A percentile compares a stretch with the other conserved stretches of the same genome.
phyloP scores from a whole-genome alignment of 2,797 vertebrate species.

The Enteromius afrohamiltoni region DNA sequence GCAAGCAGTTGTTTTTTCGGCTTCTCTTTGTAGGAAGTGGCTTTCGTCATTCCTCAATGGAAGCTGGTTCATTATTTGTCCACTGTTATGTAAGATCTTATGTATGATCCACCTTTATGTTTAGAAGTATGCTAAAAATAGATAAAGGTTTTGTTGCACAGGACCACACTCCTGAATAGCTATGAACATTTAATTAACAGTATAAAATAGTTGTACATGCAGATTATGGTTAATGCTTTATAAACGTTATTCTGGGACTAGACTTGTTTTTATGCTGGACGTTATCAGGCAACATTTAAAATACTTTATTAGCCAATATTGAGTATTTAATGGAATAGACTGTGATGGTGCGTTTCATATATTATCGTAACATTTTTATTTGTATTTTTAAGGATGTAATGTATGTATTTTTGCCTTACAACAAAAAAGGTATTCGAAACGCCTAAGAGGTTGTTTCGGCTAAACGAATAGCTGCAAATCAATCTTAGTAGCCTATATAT shows the following conservation, averaged over 20 bases:
- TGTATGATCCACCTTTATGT: constrained; percentile 1
- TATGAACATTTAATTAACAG: neutral
- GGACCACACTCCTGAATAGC: neutral
- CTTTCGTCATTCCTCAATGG: constrained; percentile 18
- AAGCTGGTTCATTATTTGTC: constrained; percentile 26
- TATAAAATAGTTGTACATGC: neutral
- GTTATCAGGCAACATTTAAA: neutral
- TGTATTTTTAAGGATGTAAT: neutral
- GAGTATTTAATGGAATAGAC: neutral
- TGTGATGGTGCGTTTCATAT: neutral
- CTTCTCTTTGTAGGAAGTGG: constrained; percentile 14
- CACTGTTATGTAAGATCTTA: constrained; percentile 13
- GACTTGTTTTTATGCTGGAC: neutral
- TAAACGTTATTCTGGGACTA: neutral
- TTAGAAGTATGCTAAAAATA: constrained; percentile 26
- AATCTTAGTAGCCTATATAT: neutral
- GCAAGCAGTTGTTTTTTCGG: constrained; percentile 4
- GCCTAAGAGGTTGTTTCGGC: neutral
- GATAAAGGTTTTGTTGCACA: neutral
- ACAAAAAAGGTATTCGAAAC: neutral
- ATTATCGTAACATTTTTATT: neutral
- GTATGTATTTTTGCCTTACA: neutral
- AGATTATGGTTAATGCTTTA: neutral
- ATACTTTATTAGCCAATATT: neutral
- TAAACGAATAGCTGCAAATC: neutral